These are phyloP conservation scores for Unio delphinus DNA, from an alignment of 2,888 invertebrate species.

Conservation along the genomic window DNA sequence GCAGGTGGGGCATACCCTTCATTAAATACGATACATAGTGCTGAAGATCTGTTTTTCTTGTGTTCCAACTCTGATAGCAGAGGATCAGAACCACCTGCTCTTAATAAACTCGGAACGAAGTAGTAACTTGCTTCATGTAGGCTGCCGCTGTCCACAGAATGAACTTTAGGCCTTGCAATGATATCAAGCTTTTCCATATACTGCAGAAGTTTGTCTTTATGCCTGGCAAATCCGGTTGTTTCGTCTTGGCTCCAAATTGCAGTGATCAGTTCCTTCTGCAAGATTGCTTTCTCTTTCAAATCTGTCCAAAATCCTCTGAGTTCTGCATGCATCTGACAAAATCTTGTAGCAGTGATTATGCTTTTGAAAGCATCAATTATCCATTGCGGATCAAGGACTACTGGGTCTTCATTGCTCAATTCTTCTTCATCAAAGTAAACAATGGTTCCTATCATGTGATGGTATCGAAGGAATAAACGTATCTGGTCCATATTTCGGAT, in stretches of 20 bases:
- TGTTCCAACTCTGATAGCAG: conserved; percentile 3
- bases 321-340: conserved; percentile 19
- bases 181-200: conserved; percentile 38
- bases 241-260: conserved; percentile 25
- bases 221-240: conserved; percentile 13
- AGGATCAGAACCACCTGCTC: conserved; percentile 11
- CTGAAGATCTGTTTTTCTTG: conserved; percentile 13
- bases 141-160: conserved; percentile 16
- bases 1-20: conserved; percentile 32
- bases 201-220: conserved; percentile 19
- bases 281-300: conserved; percentile 27
- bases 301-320: conserved; percentile 26
- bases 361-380: conserved; percentile 36
- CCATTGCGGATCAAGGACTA: conserved; percentile 36
- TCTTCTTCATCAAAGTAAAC: conserved; percentile 33
- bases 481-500: conserved; percentile 27
- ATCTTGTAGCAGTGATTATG: conserved; percentile 25
- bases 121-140: conserved; percentile 19
- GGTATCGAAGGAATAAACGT: conserved; percentile 31
- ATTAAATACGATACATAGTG: conserved; percentile 32
- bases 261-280: conserved; percentile 24
- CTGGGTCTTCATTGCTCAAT: conserved; percentile 11
- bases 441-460: conserved; percentile 28
- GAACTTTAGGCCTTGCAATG: conserved; percentile 30
- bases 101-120: conserved; percentile 35